Percentiles rank a stretch among this genome's conserved stretches.
phyloP scores from a whole-genome alignment of 2,797 vertebrate genomes.

The Brotula barbata region DNA sequence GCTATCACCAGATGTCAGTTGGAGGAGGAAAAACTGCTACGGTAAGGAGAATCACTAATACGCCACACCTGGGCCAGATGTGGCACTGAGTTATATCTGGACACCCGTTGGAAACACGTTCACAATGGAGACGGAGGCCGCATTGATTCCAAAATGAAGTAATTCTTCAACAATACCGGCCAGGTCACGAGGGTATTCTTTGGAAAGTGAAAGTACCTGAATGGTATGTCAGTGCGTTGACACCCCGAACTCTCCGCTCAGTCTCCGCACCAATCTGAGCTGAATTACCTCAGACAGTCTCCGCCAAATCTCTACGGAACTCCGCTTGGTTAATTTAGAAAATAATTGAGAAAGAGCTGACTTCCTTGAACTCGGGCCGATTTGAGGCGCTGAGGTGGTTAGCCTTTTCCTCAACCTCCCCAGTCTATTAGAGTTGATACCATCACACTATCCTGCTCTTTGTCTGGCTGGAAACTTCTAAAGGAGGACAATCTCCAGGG shows the following conservation, averaged over 20 bases:
- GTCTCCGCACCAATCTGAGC: constrained; percentile 30
- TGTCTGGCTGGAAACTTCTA: constrained; percentile 77
- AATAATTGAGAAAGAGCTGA: constrained; percentile 73
- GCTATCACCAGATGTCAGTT: no score
- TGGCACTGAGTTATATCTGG: no score
- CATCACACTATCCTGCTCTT: constrained; percentile 75
- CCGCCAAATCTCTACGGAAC: constrained; percentile 54
- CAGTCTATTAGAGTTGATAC: constrained; percentile 76
- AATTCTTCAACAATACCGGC: constrained; percentile 23
- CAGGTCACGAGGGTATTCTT: constrained; percentile 19
- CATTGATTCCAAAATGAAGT: constrained; percentile 18
- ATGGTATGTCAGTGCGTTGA: constrained; percentile 46
- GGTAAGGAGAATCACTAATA: no score
- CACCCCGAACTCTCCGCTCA: constrained; percentile 41
- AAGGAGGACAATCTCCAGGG: constrained; percentile 77
- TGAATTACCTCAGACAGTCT: constrained; percentile 40
- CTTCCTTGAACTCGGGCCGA: constrained; percentile 69
- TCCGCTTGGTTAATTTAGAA: constrained; percentile 71
- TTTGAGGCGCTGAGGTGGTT: constrained; percentile 74
- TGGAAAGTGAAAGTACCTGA: constrained; percentile 31
- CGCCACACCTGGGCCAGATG: no score
- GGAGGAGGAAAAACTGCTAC: no score
- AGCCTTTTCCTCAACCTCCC: constrained; percentile 76
- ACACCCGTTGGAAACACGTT: no score
- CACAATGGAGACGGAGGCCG: background rate